Conservation (phyloP, 2,888 invertebrate genomes). For the Eristalis intricaria region DNA sequence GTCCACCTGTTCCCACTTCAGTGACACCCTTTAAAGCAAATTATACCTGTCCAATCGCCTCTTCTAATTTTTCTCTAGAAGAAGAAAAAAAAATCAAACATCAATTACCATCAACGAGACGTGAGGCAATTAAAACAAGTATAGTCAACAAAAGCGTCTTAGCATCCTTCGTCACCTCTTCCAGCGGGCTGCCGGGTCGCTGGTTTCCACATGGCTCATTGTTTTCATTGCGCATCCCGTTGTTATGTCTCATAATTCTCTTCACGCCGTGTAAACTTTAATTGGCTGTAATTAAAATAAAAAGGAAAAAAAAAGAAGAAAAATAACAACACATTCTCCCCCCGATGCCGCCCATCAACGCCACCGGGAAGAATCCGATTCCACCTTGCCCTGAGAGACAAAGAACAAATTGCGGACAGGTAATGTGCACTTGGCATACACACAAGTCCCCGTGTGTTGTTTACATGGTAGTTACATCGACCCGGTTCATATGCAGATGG, state of each 20-base stretch:
- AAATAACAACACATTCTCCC: slow-evolving; percentile 23
- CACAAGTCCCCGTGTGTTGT: slow-evolving; percentile 34
- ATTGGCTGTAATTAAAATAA: slow-evolving; percentile 69
- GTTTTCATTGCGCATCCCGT: slow-evolving; percentile 66
- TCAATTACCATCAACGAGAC: slow-evolving; percentile 56
- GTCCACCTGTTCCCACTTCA: not conserved
- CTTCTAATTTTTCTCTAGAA: slow-evolving; percentile 47
- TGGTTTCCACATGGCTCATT: slow-evolving; percentile 61
- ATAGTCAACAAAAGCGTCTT: slow-evolving; percentile 50
- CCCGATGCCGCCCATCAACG: not conserved
- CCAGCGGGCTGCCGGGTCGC: not conserved
- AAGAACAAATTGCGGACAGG: slow-evolving; percentile 71
- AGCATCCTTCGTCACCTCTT: slow-evolving; percentile 14
- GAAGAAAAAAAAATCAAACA: slow-evolving; percentile 30
- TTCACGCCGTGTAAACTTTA: slow-evolving; percentile 72
- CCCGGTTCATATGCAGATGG: slow-evolving; percentile 63
- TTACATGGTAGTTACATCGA: slow-evolving; percentile 61
- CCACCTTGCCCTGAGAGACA: slow-evolving; percentile 54
- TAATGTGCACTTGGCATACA: slow-evolving; percentile 63
- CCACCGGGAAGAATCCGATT: slow-evolving; percentile 8
- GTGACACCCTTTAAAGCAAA: slow-evolving; percentile 13
- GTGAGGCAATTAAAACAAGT: slow-evolving; percentile 60
- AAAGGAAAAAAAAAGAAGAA: slow-evolving; percentile 17
- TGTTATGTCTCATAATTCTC: slow-evolving; percentile 67
- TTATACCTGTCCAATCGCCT: slow-evolving; percentile 36